Percentiles rank a stretch among this genome's conserved stretches.
Conservation (phyloP, 1,140 invertebrate species). For the Caenorhabditis inopinata region DNA sequence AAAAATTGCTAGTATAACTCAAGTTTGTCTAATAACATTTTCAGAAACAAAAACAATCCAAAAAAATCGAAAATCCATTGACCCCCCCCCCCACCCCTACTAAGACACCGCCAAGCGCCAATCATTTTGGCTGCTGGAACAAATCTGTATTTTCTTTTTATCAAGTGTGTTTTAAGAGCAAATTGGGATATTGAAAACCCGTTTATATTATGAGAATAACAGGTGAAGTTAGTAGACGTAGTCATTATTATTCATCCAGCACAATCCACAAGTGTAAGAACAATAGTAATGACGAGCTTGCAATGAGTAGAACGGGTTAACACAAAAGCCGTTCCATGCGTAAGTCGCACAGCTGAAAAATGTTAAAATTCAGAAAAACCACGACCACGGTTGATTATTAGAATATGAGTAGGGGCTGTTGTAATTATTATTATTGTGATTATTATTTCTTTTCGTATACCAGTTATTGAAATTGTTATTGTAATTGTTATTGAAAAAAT, state of each 20-base stretch:
- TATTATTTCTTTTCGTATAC: background rate
- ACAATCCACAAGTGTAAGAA: conserved; percentile 26
- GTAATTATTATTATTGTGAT: too few relatives aligned
- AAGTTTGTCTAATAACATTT: too few relatives aligned
- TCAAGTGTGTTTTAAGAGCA: background rate
- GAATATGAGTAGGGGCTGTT: background rate
- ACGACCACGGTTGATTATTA: background rate
- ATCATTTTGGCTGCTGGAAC: too few relatives aligned
- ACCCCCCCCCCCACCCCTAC: too few relatives aligned
- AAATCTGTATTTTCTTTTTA: too few relatives aligned
- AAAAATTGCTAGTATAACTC: too few relatives aligned
- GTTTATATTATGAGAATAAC: background rate
- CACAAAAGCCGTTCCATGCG: conserved; percentile 28
- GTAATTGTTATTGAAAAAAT: background rate
- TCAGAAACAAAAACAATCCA: too few relatives aligned
- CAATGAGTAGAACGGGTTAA: background rate
- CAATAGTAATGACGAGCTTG: conserved; percentile 13
- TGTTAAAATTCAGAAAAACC: background rate
- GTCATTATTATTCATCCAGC: conserved; percentile 14
- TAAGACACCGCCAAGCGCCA: too few relatives aligned
- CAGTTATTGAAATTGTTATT: conserved; percentile 1
- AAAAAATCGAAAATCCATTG: too few relatives aligned
- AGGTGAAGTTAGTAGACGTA: background rate
- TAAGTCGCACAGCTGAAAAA: conserved; percentile 1
- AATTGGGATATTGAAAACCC: background rate